These are phyloP conservation scores for Ophiothrix spiculata DNA, from an alignment of 35 echinoderm and acorn worm genomes.

Conservation along the genomic window DNA sequence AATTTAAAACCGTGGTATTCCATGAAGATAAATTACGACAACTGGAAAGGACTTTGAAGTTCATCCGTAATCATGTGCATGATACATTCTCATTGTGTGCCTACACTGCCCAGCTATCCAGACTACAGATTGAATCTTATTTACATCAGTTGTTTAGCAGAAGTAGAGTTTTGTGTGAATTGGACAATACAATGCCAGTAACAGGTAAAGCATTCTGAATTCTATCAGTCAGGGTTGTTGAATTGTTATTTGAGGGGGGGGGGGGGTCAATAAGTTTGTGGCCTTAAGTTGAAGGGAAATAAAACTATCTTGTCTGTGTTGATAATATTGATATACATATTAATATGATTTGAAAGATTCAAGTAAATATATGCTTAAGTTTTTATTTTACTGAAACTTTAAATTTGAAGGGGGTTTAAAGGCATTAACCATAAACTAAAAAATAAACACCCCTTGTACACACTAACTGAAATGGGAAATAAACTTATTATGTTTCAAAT, in stretches of 20 bases:
- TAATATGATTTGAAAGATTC: too few relatives aligned
- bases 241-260: background rate
- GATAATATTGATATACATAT: too few relatives aligned
- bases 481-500: too few relatives aligned
- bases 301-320: too few relatives aligned
- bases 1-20: constrained; percentile 54
- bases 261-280: background rate
- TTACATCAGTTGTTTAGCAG: constrained; percentile 54
- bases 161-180: constrained; percentile 30
- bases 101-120: constrained; percentile 89
- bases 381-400: too few relatives aligned
- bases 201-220: constrained; percentile 62
- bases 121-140: constrained; percentile 90
- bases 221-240: background rate
- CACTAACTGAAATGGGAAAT: too few relatives aligned
- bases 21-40: constrained; percentile 36
- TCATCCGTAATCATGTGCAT: constrained; percentile 54
- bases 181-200: constrained; percentile 53
- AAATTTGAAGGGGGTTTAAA: too few relatives aligned
- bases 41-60: constrained; percentile 42
- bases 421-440: too few relatives aligned
- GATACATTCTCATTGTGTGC: constrained; percentile 69
- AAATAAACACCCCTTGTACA: too few relatives aligned
- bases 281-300: too few relatives aligned
- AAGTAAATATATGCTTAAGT: too few relatives aligned